Conservation (phyloP, 2,797 vertebrate genomes). For the Dicrostonyx torquatus region DNA sequence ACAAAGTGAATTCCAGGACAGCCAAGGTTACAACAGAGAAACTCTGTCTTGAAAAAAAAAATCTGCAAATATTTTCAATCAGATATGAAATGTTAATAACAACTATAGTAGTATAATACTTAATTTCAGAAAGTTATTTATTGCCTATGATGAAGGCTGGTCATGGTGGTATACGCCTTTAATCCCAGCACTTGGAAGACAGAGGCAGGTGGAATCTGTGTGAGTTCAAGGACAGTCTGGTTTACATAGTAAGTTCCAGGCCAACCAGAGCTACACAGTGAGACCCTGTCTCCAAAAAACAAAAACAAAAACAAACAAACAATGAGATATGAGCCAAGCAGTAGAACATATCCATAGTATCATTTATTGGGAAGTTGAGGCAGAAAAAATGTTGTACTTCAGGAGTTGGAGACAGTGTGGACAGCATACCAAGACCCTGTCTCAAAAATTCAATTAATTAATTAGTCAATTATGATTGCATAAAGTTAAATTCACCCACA, state of each 20-base stretch:
- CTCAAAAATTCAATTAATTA: not conserved
- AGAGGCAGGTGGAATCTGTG: not conserved
- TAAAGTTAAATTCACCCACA: constrained; percentile 7
- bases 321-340: not conserved
- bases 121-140: not conserved
- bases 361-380: not conserved
- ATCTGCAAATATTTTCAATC: not conserved
- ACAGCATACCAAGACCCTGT: not conserved
- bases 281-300: not conserved
- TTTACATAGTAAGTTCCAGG: not conserved
- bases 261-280: not conserved
- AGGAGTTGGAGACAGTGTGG: not conserved
- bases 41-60: not conserved
- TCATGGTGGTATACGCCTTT: not conserved
- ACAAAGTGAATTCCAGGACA: not conserved
- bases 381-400: not conserved
- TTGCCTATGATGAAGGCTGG: not conserved
- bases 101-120: not conserved
- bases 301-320: not conserved
- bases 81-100: not conserved
- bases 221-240: not conserved
- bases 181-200: not conserved
- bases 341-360: not conserved
- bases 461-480: not conserved
- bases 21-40: not conserved